Evolutionary conservation across 2,888 invertebrate species (phyloP).

Genomic region (Nycteola revayana): DNA sequence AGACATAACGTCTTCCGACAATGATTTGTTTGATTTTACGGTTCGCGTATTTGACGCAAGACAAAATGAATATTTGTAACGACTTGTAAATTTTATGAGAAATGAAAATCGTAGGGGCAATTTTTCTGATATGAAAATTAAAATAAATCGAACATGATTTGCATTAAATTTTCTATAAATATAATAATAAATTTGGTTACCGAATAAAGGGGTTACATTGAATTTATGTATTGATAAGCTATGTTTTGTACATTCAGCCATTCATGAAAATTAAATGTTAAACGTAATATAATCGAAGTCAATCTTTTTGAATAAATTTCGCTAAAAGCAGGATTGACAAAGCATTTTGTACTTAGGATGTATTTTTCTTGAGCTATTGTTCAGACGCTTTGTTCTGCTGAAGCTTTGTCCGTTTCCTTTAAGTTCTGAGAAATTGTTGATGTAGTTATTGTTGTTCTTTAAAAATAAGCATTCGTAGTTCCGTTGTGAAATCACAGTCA

Average conservation of each 20-base stretch:
- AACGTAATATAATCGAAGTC: conserved; percentile 22
- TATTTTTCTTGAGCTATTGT: conserved; percentile 49
- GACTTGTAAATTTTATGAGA: too few relatives aligned
- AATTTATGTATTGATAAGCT: too few relatives aligned
- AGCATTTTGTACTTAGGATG: conserved; percentile 36
- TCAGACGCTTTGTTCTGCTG: conserved; percentile 43
- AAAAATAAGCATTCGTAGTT: conserved; percentile 28
- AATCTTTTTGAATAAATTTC: conserved; percentile 29
- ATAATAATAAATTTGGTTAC: too few relatives aligned
- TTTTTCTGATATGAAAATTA: too few relatives aligned
- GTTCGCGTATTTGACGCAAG: too few relatives aligned
- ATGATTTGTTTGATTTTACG: conserved; percentile 10
- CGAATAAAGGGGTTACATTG: too few relatives aligned
- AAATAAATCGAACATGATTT: too few relatives aligned
- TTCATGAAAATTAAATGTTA: too few relatives aligned
- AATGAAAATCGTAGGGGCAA: too few relatives aligned
- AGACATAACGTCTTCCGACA: conserved; percentile 10
- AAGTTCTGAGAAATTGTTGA: conserved; percentile 39
- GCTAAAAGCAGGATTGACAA: conserved; percentile 37
- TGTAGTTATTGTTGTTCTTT: conserved; percentile 38
- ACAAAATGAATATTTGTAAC: too few relatives aligned
- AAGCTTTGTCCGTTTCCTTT: conserved; percentile 50
- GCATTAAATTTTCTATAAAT: too few relatives aligned
- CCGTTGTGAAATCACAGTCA: conserved; percentile 1
- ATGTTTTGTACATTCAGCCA: too few relatives aligned